These are phyloP conservation scores for Charina bottae DNA, from an alignment of 2,113 vertebrate species.

Conservation along the genomic window DNA sequence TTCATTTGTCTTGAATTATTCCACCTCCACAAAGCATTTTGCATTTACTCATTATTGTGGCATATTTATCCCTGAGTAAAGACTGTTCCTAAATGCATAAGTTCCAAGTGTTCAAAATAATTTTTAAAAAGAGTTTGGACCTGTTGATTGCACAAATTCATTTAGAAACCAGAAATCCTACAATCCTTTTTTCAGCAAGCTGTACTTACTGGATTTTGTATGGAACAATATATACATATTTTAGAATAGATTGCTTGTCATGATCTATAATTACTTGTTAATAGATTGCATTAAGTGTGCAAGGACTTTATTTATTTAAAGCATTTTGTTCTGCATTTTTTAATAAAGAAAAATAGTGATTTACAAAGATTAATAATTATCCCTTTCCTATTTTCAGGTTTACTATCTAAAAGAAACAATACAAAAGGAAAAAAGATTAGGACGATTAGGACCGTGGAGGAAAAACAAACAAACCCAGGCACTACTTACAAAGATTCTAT, in stretches of 20 bases:
- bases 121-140: not conserved
- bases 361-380: not conserved
- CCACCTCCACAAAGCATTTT: not conserved
- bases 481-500: not conserved
- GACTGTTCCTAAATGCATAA: not conserved
- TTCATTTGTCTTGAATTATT: not conserved
- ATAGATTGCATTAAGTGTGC: not conserved
- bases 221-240: not conserved
- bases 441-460: not conserved
- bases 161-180: slow-evolving; percentile 10
- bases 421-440: not conserved
- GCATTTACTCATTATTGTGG: slow-evolving; percentile 12
- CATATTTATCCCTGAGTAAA: not conserved
- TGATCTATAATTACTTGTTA: not conserved
- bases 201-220: slow-evolving; percentile 11
- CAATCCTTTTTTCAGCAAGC: not conserved
- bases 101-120: not conserved
- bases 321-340: not conserved
- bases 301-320: not conserved
- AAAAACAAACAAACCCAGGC: not conserved
- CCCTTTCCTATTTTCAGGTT: not conserved
- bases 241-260: not conserved
- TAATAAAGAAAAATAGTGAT: not conserved
- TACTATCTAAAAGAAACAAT: not conserved
- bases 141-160: not conserved